A percentile compares a stretch with the other conserved stretches of the same genome.
These are phyloP conservation scores for Asobara japonica DNA, from an alignment of 1,140 invertebrate species.

Conservation along the genomic window DNA sequence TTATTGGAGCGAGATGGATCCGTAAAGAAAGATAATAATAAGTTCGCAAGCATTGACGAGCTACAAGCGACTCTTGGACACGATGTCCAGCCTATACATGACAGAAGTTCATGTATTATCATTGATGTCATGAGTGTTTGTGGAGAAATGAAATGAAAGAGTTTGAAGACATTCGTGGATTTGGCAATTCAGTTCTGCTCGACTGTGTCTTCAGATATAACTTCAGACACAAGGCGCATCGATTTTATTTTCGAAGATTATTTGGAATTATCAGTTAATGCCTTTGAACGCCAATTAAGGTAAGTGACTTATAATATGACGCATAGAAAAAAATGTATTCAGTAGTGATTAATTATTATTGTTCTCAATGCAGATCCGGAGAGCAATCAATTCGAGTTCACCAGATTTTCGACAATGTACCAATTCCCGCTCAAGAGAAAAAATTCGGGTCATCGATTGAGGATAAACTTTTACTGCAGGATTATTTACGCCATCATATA, in stretches of 20 bases:
- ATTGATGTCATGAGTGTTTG: constrained; percentile 21
- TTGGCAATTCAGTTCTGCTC: neutral
- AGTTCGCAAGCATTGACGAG: neutral
- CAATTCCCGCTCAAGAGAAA: neutral
- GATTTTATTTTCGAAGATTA: constrained; percentile 32
- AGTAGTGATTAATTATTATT: neutral
- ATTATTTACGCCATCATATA: constrained; percentile 5
- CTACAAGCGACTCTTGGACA: neutral
- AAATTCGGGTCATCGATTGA: neutral
- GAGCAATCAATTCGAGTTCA: neutral
- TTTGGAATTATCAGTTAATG: constrained; percentile 1
- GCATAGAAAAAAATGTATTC: neutral
- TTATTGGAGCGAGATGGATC: neutral
- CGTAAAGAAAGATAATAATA: neutral
- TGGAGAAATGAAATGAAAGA: neutral
- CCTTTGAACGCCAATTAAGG: neutral
- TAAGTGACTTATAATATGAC: neutral
- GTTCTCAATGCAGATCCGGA: too few species aligned
- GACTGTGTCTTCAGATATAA: neutral
- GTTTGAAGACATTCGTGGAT: neutral
- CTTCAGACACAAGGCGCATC: neutral
- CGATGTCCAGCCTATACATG: neutral
- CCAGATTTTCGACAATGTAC: neutral
- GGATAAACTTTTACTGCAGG: constrained; percentile 11
- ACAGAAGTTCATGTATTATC: neutral